phyloP scores from a whole-genome alignment of 2,888 invertebrate genomes.

The Noctua pronuba region DNA sequence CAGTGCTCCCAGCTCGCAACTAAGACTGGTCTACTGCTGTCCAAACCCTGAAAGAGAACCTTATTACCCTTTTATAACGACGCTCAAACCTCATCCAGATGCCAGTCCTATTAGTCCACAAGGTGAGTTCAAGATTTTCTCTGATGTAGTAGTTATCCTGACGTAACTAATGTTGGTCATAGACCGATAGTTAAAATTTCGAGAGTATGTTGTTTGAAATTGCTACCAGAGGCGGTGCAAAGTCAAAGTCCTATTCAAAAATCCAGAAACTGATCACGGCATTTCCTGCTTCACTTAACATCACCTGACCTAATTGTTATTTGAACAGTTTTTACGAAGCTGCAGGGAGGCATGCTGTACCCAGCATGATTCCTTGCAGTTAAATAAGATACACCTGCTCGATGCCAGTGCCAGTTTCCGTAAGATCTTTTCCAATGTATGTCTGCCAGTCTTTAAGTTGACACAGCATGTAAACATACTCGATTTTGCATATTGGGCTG shows the following conservation, averaged over 20 bases:
- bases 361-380: too few species aligned
- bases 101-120: conserved; percentile 97
- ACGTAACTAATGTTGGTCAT: background rate
- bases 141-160: background rate
- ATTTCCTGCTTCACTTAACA: background rate
- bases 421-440: background rate
- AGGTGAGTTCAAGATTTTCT: conserved; percentile 86
- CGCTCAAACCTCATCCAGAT: conserved; percentile 94
- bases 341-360: too few species aligned
- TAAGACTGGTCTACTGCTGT: conserved; percentile 95
- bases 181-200: background rate
- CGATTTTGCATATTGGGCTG: background rate
- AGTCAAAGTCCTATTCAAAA: background rate
- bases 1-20: conserved; percentile 94
- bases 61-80: conserved; percentile 96
- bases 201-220: background rate
- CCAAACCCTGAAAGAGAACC: conserved; percentile 96
- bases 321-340: background rate
- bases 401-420: background rate
- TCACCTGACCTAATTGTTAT: background rate
- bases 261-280: background rate
- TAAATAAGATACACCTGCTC: too few species aligned
- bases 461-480: background rate
- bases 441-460: background rate
- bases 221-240: background rate